A percentile compares a stretch with the other conserved stretches of the same genome.
These are phyloP conservation scores for Excalfactoria chinensis DNA, from an alignment of 2,113 vertebrate species.

Conservation along the genomic window DNA sequence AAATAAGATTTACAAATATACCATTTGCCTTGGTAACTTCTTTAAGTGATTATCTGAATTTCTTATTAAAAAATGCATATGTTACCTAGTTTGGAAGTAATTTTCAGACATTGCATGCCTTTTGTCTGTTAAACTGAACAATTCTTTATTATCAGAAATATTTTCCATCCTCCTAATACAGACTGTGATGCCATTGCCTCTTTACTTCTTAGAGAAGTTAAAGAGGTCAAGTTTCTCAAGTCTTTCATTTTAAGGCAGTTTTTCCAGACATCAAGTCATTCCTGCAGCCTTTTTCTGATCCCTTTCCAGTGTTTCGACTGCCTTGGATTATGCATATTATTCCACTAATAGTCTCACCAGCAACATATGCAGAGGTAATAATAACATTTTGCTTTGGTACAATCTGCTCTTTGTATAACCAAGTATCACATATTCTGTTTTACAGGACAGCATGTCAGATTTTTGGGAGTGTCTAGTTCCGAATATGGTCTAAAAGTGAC, in stretches of 20 bases:
- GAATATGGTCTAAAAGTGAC: background rate
- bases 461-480: background rate
- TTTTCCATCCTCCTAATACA: constrained; percentile 14
- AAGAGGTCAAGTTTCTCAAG: background rate
- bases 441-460: background rate
- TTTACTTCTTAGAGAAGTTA: background rate
- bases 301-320: constrained; percentile 16
- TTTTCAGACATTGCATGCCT: background rate
- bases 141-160: constrained; percentile 7
- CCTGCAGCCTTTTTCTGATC: constrained; percentile 34
- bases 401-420: background rate
- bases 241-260: constrained; percentile 18
- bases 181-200: background rate
- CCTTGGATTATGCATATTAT: background rate
- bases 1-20: background rate
- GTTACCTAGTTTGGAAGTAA: background rate
- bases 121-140: constrained; percentile 23
- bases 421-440: background rate
- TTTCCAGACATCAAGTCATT: constrained; percentile 51
- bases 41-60: background rate
- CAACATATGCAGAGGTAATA: background rate
- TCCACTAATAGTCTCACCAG: background rate
- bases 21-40: background rate
- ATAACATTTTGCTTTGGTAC: background rate
- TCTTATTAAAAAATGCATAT: background rate